Conservation (phyloP, 2,888 invertebrate species). For the Folsomia manolachei region DNA sequence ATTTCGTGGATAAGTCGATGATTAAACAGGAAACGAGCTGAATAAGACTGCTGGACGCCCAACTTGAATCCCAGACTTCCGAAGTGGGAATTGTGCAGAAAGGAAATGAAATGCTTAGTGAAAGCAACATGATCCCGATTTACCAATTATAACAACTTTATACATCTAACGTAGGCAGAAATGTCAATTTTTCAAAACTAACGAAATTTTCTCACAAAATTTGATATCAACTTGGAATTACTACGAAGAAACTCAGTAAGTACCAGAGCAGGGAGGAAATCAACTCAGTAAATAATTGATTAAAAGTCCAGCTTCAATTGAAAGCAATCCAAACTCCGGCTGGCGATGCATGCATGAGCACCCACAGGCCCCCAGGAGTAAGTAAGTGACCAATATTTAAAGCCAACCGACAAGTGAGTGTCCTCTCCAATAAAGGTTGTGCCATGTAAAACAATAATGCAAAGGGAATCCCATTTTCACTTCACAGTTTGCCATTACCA, state of each 20-base stretch:
- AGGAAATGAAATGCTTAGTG: constrained; percentile 52
- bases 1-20: constrained; percentile 48
- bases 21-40: constrained; percentile 46
- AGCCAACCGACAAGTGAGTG: neutral
- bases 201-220: too few species aligned
- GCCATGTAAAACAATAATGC: neutral
- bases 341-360: neutral
- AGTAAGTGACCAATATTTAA: neutral
- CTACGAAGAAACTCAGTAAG: too few species aligned
- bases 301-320: too few species aligned
- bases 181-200: too few species aligned
- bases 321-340: too few species aligned
- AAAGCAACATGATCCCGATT: too few species aligned
- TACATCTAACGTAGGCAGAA: too few species aligned
- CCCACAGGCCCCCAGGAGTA: neutral
- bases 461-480: constrained; percentile 40
- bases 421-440: neutral
- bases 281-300: neutral
- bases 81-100: neutral
- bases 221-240: too few species aligned
- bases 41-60: too few species aligned
- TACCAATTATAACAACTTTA: too few species aligned
- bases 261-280: too few species aligned
- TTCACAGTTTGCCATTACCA: constrained; percentile 25
- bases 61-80: too few species aligned